Evolutionary conservation across 2,797 vertebrate species (phyloP).

Genomic region (Rhinella marina): DNA sequence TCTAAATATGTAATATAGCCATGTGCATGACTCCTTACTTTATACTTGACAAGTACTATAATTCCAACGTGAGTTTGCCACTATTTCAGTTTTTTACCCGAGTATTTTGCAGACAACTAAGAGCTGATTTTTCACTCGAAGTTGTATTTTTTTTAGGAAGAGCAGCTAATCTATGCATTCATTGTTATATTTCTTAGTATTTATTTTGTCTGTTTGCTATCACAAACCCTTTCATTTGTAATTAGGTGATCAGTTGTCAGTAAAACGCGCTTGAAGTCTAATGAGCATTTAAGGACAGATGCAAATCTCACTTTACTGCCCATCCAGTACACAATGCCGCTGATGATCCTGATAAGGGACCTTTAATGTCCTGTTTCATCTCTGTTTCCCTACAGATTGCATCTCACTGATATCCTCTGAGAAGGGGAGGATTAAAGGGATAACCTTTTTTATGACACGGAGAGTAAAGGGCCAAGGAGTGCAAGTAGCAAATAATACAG

Average conservation of each 20-base stretch:
- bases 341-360: conserved; percentile 30
- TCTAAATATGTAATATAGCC: too few species aligned
- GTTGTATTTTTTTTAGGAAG: not conserved
- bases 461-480: conserved; percentile 42
- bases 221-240: not conserved
- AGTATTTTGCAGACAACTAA: not conserved
- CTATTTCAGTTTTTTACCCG: too few species aligned
- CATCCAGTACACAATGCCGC: conserved; percentile 16
- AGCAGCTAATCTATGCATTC: not conserved
- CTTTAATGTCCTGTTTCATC: conserved; percentile 40
- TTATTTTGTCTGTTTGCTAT: not conserved
- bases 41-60: too few species aligned
- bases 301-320: conserved; percentile 18
- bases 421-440: not conserved
- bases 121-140: not conserved
- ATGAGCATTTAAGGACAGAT: conserved; percentile 25
- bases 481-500: conserved; percentile 57
- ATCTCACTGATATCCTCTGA: conserved; percentile 21
- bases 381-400: conserved; percentile 17
- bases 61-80: too few species aligned
- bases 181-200: not conserved
- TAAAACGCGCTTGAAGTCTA: conserved; percentile 2
- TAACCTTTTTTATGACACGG: conserved; percentile 28
- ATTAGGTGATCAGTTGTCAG: conserved; percentile 1
- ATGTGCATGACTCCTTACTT: too few species aligned